Evolutionary conservation across 2,113 vertebrate species (phyloP).

Genomic region (Corythornis vintsioides): DNA sequence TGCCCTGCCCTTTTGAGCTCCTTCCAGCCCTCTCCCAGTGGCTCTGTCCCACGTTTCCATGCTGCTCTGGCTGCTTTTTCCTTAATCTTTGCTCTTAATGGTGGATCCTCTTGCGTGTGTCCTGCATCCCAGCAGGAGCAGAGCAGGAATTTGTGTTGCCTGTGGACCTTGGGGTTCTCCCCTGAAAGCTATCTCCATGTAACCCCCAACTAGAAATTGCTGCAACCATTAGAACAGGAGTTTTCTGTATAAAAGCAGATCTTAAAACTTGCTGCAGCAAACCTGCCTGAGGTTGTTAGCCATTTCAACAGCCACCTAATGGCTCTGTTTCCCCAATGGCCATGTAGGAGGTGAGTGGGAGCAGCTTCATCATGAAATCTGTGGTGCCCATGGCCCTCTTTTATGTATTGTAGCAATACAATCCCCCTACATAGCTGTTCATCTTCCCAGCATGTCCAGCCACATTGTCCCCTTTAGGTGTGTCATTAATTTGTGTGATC

Average conservation of each 20-base stretch:
- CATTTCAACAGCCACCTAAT: background rate
- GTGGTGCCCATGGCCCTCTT: background rate
- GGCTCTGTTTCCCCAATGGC: background rate
- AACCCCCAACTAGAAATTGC: background rate
- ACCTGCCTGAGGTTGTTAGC: background rate
- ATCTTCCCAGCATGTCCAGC: background rate
- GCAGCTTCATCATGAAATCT: background rate
- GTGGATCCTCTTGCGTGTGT: background rate
- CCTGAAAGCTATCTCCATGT: background rate
- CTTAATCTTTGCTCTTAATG: background rate
- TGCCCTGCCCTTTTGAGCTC: background rate
- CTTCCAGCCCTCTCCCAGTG: background rate
- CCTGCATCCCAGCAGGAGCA: background rate
- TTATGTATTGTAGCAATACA: accelerated
- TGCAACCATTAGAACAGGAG: background rate
- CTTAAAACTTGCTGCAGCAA: background rate
- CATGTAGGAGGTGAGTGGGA: background rate
- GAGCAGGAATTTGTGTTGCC: background rate
- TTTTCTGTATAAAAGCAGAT: background rate
- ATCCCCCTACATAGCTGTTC: background rate
- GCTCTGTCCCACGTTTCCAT: background rate
- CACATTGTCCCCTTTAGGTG: accelerated
- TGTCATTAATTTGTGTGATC: background rate
- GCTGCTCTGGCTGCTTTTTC: background rate
- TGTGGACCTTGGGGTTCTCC: background rate